Evolutionary conservation across 2,113 vertebrate species (phyloP).

Genomic region (Asarcornis scutulata): DNA sequence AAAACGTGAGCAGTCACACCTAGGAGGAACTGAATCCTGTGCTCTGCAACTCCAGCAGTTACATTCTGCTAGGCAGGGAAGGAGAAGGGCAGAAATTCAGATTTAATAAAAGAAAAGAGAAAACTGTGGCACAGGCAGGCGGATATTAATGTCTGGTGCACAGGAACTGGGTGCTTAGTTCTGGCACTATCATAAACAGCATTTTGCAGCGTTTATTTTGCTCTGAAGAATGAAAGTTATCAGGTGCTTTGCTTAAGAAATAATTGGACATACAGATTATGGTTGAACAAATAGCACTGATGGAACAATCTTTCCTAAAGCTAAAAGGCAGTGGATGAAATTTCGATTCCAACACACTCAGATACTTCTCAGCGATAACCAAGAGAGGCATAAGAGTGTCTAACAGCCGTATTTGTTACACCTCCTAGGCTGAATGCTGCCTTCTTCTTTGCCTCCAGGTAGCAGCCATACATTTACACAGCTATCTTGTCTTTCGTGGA

Average conservation of each 20-base stretch:
- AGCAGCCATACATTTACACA: not conserved
- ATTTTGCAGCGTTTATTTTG: not conserved
- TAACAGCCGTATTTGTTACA: not conserved
- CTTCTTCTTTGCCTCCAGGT: not conserved
- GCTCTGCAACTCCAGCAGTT: not conserved
- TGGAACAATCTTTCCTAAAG: not conserved
- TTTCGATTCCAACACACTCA: not conserved
- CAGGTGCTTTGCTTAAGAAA: not conserved
- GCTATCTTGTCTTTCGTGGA: not conserved
- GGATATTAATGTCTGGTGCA: not conserved
- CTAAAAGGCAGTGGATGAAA: not conserved
- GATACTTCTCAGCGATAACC: not conserved
- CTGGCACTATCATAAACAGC: not conserved
- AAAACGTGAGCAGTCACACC: not conserved
- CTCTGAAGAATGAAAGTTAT: not conserved
- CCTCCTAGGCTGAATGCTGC: not conserved
- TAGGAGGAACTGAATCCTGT: not conserved
- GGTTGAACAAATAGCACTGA: not conserved
- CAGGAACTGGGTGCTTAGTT: not conserved
- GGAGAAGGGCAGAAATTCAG: not conserved
- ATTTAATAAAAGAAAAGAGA: not conserved
- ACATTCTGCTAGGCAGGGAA: not conserved
- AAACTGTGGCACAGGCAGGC: not conserved
- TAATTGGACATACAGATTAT: not conserved
- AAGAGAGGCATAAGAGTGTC: not conserved